Conservation (phyloP, 2,113 vertebrate species). For the Solenodon paradoxus region DNA sequence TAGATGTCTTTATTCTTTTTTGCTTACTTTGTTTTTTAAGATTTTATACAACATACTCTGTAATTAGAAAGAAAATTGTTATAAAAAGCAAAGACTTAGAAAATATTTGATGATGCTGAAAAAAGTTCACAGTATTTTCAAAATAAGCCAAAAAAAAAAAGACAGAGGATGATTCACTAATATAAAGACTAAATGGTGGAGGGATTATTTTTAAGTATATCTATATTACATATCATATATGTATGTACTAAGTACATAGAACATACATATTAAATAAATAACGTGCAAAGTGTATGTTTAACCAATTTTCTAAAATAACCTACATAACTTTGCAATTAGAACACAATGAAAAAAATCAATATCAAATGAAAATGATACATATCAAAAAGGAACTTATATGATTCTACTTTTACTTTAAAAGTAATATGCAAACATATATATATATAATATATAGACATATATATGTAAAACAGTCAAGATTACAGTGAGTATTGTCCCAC, state of each 20-base stretch:
- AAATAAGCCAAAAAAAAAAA: conserved; percentile 30
- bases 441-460: too few relatives aligned
- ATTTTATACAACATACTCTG: neutral
- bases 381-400: neutral
- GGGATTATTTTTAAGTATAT: neutral
- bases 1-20: neutral
- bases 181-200: neutral
- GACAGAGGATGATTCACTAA: neutral
- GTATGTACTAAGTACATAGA: too few relatives aligned
- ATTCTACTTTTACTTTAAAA: neutral
- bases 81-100: neutral
- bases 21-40: conserved; percentile 11
- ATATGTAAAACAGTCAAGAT: neutral
- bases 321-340: neutral
- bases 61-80: conserved; percentile 1
- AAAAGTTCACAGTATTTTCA: conserved; percentile 4
- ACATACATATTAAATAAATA: too few relatives aligned
- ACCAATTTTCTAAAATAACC: neutral
- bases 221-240: too few relatives aligned
- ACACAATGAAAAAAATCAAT: neutral
- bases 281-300: too few relatives aligned
- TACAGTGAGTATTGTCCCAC: neutral
- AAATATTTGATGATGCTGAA: conserved; percentile 20
- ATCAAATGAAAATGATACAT: neutral
- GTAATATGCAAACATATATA: too few relatives aligned